These are phyloP conservation scores for Stegostoma tigrinum DNA, from an alignment of 2,113 vertebrate species.

Conservation along the genomic window DNA sequence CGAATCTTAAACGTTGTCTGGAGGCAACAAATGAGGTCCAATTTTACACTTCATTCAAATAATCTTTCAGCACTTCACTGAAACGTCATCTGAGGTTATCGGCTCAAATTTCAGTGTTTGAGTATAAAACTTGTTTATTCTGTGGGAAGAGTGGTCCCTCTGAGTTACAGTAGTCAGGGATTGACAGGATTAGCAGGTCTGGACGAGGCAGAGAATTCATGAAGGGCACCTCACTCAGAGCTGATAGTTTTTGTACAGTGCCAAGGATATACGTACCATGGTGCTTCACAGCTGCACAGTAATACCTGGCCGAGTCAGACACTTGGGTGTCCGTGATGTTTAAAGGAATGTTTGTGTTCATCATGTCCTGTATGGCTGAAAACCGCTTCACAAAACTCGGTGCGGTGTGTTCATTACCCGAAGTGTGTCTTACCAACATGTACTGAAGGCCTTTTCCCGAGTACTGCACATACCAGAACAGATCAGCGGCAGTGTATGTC, in stretches of 20 bases:
- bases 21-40: too few species aligned
- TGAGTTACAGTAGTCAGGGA: too few species aligned
- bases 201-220: background rate
- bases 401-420: background rate
- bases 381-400: background rate
- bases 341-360: background rate
- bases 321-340: background rate
- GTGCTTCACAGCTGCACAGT: background rate
- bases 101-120: too few species aligned
- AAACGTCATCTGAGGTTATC: too few species aligned
- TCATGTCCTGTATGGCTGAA: background rate
- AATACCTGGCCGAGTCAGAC: background rate
- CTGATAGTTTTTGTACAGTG: background rate
- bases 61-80: too few species aligned
- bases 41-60: too few species aligned
- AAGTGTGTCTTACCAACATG: background rate
- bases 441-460: background rate
- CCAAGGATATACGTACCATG: background rate
- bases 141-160: too few species aligned
- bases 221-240: background rate
- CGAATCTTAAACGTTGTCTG: too few species aligned
- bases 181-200: too few species aligned
- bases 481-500: background rate
- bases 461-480: background rate
- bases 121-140: too few species aligned